These are phyloP conservation scores for Campoplex capitator DNA, from an alignment of 2,888 invertebrate genomes.

Conservation along the genomic window DNA sequence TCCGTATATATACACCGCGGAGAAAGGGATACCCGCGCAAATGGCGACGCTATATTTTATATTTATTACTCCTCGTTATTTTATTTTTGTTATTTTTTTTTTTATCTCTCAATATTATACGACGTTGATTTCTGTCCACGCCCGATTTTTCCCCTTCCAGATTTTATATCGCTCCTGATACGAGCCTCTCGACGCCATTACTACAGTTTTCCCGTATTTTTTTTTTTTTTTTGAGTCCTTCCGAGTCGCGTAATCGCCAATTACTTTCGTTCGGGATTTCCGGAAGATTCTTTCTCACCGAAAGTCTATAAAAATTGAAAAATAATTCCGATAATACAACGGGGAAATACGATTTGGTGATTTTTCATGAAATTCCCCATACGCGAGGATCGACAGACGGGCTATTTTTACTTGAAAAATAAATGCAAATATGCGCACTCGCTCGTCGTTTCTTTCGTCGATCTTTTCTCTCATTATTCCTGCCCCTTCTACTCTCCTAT, in stretches of 20 bases:
- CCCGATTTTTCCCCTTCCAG: slow-evolving; percentile 13
- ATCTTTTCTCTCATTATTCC: not conserved
- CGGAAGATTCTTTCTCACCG: not conserved
- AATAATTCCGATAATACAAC: not conserved
- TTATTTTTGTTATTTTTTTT: slow-evolving; percentile 19
- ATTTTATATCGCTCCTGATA: slow-evolving; percentile 7
- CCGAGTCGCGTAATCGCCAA: not conserved
- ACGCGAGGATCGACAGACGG: not conserved
- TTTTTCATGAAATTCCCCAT: not conserved
- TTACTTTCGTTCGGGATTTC: no score
- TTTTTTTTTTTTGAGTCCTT: not conserved
- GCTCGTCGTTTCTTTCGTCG: slow-evolving; percentile 14
- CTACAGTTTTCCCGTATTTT: not conserved
- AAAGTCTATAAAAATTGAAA: no score
- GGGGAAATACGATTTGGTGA: not conserved
- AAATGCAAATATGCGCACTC: slow-evolving; percentile 20
- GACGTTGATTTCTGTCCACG: slow-evolving; percentile 43
- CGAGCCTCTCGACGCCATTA: not conserved
- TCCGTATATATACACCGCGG: slow-evolving; percentile 41
- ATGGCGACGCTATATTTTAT: slow-evolving; percentile 74
- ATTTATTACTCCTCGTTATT: slow-evolving; percentile 70
- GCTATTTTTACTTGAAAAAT: not conserved
- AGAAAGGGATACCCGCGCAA: slow-evolving; percentile 42
- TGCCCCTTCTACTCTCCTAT: not conserved
- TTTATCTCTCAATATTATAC: slow-evolving; percentile 55